Conservation (phyloP, 2,888 invertebrate genomes). For the Pachycephus smyrnensis region DNA sequence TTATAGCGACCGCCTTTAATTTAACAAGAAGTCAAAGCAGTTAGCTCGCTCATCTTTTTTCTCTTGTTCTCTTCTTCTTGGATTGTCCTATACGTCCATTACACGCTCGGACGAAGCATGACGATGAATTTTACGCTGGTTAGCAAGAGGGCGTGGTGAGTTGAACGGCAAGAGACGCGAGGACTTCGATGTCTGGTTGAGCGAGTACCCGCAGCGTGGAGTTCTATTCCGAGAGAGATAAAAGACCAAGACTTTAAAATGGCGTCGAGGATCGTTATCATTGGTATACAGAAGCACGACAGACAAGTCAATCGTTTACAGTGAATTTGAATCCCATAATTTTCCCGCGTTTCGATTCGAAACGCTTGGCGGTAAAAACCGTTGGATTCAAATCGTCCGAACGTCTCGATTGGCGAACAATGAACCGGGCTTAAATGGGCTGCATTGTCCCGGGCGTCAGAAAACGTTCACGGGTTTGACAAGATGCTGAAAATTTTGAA, state of each 20-base stretch:
- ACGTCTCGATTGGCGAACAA: not conserved
- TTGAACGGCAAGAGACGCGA: not conserved
- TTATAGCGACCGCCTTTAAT: not conserved
- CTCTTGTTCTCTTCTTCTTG: not conserved
- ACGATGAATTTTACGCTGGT: constrained; percentile 3
- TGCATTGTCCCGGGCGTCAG: not conserved
- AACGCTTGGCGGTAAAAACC: not conserved
- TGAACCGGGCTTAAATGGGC: not conserved
- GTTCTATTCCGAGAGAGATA: not conserved
- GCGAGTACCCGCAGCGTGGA: not conserved
- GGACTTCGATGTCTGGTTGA: not conserved
- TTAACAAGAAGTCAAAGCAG: not conserved
- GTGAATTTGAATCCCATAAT: not conserved
- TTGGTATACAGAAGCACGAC: not conserved
- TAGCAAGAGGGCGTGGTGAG: not conserved
- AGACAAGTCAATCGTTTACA: not conserved
- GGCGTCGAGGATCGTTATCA: not conserved
- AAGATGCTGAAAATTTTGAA: not conserved
- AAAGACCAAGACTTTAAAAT: not conserved
- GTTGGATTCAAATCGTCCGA: not conserved
- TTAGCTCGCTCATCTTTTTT: not conserved
- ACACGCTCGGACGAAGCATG: constrained; percentile 7
- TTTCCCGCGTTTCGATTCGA: not conserved
- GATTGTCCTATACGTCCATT: not conserved
- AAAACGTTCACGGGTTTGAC: not conserved